phyloP scores from a whole-genome alignment of 2,113 vertebrate species.

The Nipponia nippon region DNA sequence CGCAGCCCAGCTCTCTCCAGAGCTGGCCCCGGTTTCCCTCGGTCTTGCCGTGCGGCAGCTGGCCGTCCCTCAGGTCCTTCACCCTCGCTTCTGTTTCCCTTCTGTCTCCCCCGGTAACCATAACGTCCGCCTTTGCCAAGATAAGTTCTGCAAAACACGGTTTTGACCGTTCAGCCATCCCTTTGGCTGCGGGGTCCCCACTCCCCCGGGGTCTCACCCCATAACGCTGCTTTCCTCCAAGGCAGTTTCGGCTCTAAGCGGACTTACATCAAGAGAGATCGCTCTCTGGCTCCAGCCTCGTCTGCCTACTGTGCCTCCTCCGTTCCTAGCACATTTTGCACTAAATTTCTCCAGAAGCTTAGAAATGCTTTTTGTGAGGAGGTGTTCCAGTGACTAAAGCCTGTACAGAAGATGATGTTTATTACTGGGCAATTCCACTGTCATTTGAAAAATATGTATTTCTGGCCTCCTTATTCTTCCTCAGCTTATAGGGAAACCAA shows the following conservation, averaged over 20 bases:
- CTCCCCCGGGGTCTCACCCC: rapidly evolving
- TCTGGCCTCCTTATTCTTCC: background rate
- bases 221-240: too few relatives aligned
- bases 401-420: background rate
- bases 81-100: background rate
- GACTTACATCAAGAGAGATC: rapidly evolving
- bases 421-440: background rate
- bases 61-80: background rate
- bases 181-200: background rate
- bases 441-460: background rate
- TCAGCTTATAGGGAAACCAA: background rate
- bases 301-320: background rate
- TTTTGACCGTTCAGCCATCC: too few relatives aligned
- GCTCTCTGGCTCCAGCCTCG: rapidly evolving
- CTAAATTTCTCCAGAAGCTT: background rate
- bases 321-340: background rate
- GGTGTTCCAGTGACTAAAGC: background rate
- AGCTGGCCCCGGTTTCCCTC: rapidly evolving
- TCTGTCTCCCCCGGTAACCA: rapidly evolving
- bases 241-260: background rate
- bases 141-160: rapidly evolving
- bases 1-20: background rate
- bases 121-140: rapidly evolving
- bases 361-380: background rate
- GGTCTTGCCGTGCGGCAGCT: too few relatives aligned